Evolutionary conservation across 2,113 vertebrate genomes (phyloP), one percentile per base, ranked within the genome.

Genomic region (Malurus alboscapulatus): DNA sequence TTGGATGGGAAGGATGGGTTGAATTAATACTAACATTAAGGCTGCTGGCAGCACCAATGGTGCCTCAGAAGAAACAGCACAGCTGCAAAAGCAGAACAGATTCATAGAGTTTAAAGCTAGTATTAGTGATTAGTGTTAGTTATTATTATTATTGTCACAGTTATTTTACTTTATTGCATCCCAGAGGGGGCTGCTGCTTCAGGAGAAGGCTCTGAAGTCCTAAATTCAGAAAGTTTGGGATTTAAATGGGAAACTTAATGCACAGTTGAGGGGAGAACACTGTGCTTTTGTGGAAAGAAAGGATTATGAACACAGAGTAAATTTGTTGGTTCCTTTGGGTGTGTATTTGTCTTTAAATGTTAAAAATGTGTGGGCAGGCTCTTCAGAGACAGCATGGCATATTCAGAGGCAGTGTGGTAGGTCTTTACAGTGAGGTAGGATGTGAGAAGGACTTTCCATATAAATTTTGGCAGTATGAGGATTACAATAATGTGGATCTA

Each of bases 1-100:
- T 92, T 96, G 95, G 91, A 94, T 85, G 30, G 32, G 40, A 40
- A 83, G 51, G 63, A 55, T 77, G 44, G 29, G 14, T 72, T 83
- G 84, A 93, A 80, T 88, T 92, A 74, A 87, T 87, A 83, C 47
- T 73, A 54, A 53, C 80, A 77, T 87, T 72, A 53, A 66, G 77
- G 81, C 69, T 93, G 67, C 84, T 92, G 87, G 82, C 71, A 91
- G 90, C 32, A 3, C 67, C 59, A 14, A 30, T 63, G 22, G 27
- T 94, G 36, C 59, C 81, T 90, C 68, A 75, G 75, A 73, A 91
- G 78, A 80, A 67, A 26, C 62, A 74, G 71, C 30, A 26, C 81
- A 96, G 91, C 86, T 94, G 89, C 89, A 75, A 91, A 95, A 89
- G 87, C 78, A 87, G 67, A 79, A 57, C 34, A 73, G 62, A 30